Conservation (phyloP, 2,888 invertebrate species). For the Tipula lateralis region DNA sequence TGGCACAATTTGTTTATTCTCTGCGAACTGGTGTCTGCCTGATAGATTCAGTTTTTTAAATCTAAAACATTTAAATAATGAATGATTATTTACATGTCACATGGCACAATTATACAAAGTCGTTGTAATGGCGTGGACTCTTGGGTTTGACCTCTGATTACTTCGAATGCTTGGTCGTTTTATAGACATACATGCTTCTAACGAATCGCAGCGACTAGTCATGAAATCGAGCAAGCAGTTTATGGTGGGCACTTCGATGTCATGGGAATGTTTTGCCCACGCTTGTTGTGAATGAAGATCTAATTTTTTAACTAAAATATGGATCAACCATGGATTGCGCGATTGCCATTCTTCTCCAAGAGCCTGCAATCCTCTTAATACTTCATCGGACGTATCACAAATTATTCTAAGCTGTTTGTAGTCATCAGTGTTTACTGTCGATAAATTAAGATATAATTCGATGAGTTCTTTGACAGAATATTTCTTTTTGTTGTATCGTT, state of each 20-base stretch:
- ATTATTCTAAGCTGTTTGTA: not conserved
- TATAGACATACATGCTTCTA: not conserved
- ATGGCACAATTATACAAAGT: not conserved
- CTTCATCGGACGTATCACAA: not conserved
- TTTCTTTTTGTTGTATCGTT: too few species aligned
- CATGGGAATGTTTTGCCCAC: not conserved
- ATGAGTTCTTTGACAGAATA: not conserved
- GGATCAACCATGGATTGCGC: not conserved
- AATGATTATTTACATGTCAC: not conserved
- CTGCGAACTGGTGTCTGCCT: not conserved
- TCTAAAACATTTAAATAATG: not conserved
- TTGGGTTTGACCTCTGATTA: not conserved
- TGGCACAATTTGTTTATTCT: not conserved
- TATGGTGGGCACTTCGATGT: not conserved
- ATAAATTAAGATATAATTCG: not conserved
- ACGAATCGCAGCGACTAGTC: not conserved
- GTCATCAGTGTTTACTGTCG: not conserved
- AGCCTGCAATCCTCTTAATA: not conserved
- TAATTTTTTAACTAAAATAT: not conserved
- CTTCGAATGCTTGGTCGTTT: not conserved
- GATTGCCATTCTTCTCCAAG: not conserved
- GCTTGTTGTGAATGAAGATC: not conserved
- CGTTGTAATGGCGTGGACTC: not conserved
- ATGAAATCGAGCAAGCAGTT: not conserved
- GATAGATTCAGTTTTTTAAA: not conserved